These are phyloP conservation scores for Thunnus albacares DNA, from an alignment of 2,797 vertebrate species.

Conservation along the genomic window DNA sequence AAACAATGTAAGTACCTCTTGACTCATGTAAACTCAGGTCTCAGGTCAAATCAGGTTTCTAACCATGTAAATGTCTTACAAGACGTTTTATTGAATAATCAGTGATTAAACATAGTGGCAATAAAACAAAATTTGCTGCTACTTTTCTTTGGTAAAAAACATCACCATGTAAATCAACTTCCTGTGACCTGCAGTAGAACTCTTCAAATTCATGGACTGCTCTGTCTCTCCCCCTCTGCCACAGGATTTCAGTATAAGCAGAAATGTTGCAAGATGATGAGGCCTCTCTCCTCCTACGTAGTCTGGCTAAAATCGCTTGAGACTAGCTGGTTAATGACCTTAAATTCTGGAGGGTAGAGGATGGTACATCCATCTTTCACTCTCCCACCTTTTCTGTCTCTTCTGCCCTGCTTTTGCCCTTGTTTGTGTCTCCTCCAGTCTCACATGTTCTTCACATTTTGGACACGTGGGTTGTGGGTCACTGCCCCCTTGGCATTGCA, in stretches of 20 bases:
- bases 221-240: neutral
- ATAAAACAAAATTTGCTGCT: neutral
- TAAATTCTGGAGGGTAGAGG: conserved; percentile 35
- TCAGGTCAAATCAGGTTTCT: neutral
- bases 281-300: conserved; percentile 35
- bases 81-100: neutral
- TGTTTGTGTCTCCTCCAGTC: conserved; percentile 42
- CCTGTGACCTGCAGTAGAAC: conserved; percentile 21
- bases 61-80: neutral
- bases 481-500: conserved; percentile 35
- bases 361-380: conserved; percentile 25
- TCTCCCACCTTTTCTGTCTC: conserved; percentile 9
- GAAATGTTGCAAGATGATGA: conserved; percentile 3
- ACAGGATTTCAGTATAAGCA: conserved; percentile 28
- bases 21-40: neutral
- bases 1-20: neutral
- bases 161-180: conserved; percentile 5
- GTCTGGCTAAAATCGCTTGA: conserved; percentile 33
- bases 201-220: neutral
- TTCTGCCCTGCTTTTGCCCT: conserved; percentile 13
- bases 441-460: conserved; percentile 42
- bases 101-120: neutral
- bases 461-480: conserved; percentile 44
- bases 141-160: neutral
- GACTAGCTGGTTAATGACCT: conserved; percentile 48